Percentiles rank a stretch among this genome's conserved stretches.
Conservation (phyloP, 2,888 invertebrate genomes). For the Caenorhabditis zanzibari region DNA sequence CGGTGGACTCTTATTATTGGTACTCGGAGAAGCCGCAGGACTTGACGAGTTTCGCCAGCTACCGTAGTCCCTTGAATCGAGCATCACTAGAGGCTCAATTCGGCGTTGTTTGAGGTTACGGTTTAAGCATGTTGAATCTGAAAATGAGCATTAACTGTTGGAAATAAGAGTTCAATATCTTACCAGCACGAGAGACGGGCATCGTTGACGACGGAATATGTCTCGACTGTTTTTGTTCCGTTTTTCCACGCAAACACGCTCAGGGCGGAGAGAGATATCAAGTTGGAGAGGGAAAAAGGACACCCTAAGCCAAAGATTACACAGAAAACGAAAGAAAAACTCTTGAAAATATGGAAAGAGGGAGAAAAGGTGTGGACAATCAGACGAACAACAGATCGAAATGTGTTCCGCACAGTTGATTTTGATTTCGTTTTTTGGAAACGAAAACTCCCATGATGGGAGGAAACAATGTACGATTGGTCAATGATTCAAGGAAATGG, state of each 20-base stretch:
- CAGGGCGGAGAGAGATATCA: constrained; percentile 18
- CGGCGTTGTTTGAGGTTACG: constrained; percentile 52
- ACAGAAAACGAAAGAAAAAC: constrained; percentile 28
- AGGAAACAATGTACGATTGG: background rate
- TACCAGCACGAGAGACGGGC: constrained; percentile 54
- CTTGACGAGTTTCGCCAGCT: constrained; percentile 38
- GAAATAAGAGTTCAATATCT: background rate
- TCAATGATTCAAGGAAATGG: constrained; percentile 22
- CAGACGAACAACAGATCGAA: constrained; percentile 16
- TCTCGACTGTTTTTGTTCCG: constrained; percentile 30
- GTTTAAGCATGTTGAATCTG: constrained; percentile 17
- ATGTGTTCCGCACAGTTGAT: constrained; percentile 41
- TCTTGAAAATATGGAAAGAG: constrained; percentile 13
- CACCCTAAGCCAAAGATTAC: constrained; percentile 42
- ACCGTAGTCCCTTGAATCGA: constrained; percentile 43
- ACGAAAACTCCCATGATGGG: constrained; percentile 2
- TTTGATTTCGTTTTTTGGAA: constrained; percentile 21
- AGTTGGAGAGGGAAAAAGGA: constrained; percentile 8
- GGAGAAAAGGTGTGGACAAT: constrained; percentile 3
- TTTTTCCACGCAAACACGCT: constrained; percentile 53
- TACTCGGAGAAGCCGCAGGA: constrained; percentile 41
- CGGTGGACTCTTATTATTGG: constrained; percentile 47
- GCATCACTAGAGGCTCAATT: constrained; percentile 51
- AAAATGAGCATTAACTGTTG: background rate
- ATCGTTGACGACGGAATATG: constrained; percentile 23